Evolutionary conservation across 2,113 vertebrate genomes (phyloP).

Genomic region (Sphyrna mokarran): DNA sequence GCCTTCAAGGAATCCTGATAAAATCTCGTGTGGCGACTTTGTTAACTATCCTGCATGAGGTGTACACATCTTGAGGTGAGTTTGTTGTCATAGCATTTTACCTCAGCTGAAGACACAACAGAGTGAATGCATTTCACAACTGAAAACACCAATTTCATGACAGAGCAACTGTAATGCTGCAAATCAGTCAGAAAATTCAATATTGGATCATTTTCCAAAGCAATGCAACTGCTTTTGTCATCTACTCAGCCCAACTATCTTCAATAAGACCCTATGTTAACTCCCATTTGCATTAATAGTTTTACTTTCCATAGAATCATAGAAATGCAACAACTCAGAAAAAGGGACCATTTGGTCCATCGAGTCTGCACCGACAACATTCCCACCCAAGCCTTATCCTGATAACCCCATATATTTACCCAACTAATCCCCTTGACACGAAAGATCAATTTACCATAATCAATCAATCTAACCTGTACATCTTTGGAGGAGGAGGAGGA

Average conservation of each 20-base stretch:
- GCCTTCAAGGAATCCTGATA: background rate
- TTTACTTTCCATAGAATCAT: background rate
- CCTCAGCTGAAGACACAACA: background rate
- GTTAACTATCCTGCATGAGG: background rate
- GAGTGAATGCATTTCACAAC: background rate
- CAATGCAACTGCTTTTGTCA: background rate
- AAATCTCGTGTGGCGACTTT: background rate
- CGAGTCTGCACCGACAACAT: too few relatives aligned
- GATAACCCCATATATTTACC: too few relatives aligned
- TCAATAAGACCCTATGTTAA: background rate
- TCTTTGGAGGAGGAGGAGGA: too few relatives aligned
- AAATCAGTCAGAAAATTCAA: background rate
- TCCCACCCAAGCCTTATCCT: too few relatives aligned
- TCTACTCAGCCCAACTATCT: background rate
- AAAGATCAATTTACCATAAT: too few relatives aligned
- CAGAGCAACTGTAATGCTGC: background rate
- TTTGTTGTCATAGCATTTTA: background rate
- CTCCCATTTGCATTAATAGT: background rate
- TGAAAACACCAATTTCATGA: background rate
- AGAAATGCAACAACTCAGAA: too few relatives aligned
- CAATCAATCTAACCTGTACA: too few relatives aligned
- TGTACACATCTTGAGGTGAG: background rate
- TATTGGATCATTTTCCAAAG: background rate
- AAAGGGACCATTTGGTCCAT: too few relatives aligned
- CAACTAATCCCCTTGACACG: too few relatives aligned